Percentiles rank a stretch among this genome's conserved stretches.
Evolutionary conservation across 2,888 invertebrate genomes (phyloP).

Genomic region (Hydraecia micacea): DNA sequence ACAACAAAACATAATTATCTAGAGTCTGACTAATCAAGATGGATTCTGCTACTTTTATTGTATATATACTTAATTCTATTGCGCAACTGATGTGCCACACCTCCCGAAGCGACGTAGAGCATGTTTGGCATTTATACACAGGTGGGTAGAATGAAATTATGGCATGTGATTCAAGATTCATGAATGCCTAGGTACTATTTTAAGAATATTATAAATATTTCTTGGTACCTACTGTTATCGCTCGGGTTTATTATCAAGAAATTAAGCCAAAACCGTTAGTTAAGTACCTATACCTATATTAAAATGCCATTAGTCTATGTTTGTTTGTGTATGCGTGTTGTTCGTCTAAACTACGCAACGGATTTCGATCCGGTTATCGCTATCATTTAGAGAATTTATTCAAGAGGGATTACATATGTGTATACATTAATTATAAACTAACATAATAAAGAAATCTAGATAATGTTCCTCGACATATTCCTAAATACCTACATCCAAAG

Average conservation of each 20-base stretch:
- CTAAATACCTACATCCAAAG: neutral
- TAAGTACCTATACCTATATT: neutral
- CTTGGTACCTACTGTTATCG: neutral
- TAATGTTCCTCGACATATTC: neutral
- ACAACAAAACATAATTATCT: neutral
- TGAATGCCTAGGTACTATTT: neutral
- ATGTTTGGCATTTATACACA: neutral
- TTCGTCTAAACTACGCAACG: neutral
- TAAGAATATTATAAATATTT: neutral
- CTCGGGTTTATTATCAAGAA: neutral
- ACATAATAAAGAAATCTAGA: neutral
- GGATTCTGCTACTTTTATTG: neutral
- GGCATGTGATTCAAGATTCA: neutral
- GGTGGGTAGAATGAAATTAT: neutral
- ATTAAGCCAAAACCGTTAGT: neutral
- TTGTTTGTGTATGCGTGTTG: neutral
- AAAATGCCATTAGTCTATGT: neutral
- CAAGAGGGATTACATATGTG: neutral
- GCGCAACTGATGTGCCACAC: constrained; percentile 12
- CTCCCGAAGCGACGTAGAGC: neutral
- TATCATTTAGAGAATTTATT: neutral
- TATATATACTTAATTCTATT: neutral
- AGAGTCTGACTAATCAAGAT: neutral
- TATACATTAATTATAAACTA: too few relatives aligned
- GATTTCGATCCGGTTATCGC: neutral